phyloP scores from a whole-genome alignment of 2,797 vertebrate species.

The Ambastaia sidthimunki region DNA sequence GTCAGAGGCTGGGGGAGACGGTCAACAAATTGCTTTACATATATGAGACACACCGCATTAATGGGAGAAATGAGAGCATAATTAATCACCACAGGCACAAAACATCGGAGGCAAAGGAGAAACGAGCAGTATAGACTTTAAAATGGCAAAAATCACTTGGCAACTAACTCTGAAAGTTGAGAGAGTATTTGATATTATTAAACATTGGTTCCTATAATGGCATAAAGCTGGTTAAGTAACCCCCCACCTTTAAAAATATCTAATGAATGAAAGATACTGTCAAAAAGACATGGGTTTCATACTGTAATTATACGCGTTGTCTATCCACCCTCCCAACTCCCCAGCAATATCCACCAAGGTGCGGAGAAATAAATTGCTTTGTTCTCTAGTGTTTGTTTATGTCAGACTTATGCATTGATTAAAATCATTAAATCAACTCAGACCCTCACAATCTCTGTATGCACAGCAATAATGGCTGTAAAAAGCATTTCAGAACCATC shows the following conservation, averaged over 20 bases:
- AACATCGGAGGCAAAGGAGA: neutral
- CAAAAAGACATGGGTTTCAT: neutral
- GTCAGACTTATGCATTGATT: slow-evolving; percentile 10
- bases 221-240: too few species aligned
- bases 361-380: neutral
- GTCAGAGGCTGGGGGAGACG: neutral
- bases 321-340: neutral
- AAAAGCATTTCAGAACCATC: neutral
- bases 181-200: neutral
- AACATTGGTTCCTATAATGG: neutral
- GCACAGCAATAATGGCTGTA: neutral
- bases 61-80: slow-evolving; percentile 38
- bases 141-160: neutral
- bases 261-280: neutral
- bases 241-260: neutral
- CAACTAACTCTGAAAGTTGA: slow-evolving; percentile 14
- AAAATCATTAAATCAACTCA: slow-evolving; percentile 15
- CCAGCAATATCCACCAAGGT: slow-evolving; percentile 25
- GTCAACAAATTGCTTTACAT: slow-evolving; percentile 7
- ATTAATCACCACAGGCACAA: slow-evolving; percentile 29
- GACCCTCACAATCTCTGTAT: neutral
- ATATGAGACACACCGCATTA: slow-evolving; percentile 16
- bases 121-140: neutral
- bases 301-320: slow-evolving; percentile 28
- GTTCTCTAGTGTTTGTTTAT: neutral